These are phyloP conservation scores for Pangasius krempfi DNA, from an alignment of 2,797 vertebrate species.

Conservation along the genomic window DNA sequence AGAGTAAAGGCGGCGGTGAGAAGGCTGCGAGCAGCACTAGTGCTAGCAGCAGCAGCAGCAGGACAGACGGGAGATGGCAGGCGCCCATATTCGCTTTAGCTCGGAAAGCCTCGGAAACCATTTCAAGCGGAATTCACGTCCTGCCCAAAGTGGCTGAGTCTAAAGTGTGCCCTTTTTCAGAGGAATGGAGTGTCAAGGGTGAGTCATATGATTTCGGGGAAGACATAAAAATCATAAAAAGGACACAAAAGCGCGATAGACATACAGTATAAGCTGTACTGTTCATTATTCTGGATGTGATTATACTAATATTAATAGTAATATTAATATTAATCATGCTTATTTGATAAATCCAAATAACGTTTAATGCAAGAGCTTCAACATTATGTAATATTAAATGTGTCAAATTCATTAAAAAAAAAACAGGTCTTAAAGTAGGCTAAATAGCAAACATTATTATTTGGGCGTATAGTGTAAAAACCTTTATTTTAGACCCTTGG, in stretches of 20 bases:
- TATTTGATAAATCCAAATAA: not conserved
- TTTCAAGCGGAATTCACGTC: slow-evolving; percentile 81
- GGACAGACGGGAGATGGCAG: slow-evolving; percentile 79
- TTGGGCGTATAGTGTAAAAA: not conserved
- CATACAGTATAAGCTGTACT: not conserved
- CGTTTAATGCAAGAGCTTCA: not conserved
- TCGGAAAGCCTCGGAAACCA: slow-evolving; percentile 82
- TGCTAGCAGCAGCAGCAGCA: not conserved
- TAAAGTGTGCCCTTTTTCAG: slow-evolving; percentile 64
- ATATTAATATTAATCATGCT: not conserved
- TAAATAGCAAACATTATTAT: not conserved
- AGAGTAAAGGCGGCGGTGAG: slow-evolving; percentile 67
- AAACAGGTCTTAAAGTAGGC: not conserved
- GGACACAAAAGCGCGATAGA: not conserved
- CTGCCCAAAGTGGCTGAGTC: slow-evolving; percentile 80
- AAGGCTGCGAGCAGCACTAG: slow-evolving; percentile 55
- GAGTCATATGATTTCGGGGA: slow-evolving; percentile 23
- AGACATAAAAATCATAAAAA: not conserved
- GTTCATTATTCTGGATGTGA: not conserved
- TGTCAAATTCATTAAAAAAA: not conserved
- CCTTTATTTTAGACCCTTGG: not conserved
- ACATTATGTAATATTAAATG: not conserved
- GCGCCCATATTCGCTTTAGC: slow-evolving; percentile 83
- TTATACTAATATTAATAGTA: not conserved
- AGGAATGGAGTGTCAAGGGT: slow-evolving; percentile 77